phyloP scores from a whole-genome alignment of 1,140 invertebrate species.

The Listronotus bonariensis region DNA sequence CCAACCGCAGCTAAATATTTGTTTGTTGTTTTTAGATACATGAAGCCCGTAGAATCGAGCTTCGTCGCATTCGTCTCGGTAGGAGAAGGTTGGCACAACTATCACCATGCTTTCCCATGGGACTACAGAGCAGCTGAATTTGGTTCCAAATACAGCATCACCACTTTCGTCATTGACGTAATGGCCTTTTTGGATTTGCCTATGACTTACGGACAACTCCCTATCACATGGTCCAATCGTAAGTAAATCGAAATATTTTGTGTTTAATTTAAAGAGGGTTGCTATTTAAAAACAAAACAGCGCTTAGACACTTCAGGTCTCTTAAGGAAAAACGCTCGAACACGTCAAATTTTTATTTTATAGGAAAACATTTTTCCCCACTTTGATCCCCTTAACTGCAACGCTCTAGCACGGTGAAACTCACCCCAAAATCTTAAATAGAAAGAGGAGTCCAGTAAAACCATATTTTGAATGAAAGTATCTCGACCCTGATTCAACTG shows the following conservation, averaged over 20 bases:
- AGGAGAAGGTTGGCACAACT: conserved; percentile 77
- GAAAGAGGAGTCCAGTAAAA: too few species aligned
- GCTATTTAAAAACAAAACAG: background rate
- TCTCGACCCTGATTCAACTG: too few species aligned
- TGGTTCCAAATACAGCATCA: conserved; percentile 59
- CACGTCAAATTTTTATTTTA: too few species aligned
- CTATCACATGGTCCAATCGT: conserved; percentile 59
- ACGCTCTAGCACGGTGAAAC: too few species aligned
- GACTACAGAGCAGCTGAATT: conserved; percentile 74
- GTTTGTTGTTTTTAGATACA: conserved; percentile 56
- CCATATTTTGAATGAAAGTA: too few species aligned
- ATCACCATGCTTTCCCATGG: conserved; percentile 77
- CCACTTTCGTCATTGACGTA: conserved; percentile 60
- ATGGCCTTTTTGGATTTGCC: conserved; percentile 65
- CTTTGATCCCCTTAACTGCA: too few species aligned
- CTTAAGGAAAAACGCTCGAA: too few species aligned
- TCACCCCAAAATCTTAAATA: too few species aligned
- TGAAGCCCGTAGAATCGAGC: conserved; percentile 65
- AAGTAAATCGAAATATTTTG: conserved; percentile 10
- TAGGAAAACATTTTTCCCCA: too few species aligned
- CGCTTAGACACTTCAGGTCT: background rate
- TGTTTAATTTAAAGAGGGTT: background rate
- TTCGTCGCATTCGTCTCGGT: conserved; percentile 62
- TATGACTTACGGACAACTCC: conserved; percentile 66
- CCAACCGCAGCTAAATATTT: too few species aligned